phyloP scores from a whole-genome alignment of 2,113 vertebrate species.

The Lagopus muta region DNA sequence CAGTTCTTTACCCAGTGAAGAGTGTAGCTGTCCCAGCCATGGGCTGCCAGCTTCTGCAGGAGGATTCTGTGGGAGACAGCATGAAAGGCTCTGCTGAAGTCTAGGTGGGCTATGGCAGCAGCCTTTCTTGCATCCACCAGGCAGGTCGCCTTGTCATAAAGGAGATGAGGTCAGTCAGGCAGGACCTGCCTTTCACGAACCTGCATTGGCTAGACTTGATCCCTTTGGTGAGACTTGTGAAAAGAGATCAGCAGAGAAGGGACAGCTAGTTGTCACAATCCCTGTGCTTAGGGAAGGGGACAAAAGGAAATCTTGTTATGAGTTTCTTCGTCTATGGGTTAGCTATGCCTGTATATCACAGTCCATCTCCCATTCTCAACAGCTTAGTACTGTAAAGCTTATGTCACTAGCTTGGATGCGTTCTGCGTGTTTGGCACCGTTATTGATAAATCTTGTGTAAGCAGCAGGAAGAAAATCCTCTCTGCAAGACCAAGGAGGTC shows the following conservation, averaged over 20 bases:
- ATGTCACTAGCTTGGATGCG: background rate
- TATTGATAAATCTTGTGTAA: background rate
- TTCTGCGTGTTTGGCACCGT: background rate
- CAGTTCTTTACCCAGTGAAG: too few species aligned
- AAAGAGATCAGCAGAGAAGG: background rate
- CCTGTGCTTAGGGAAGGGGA: background rate
- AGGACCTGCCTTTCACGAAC: too few species aligned
- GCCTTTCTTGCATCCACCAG: too few species aligned
- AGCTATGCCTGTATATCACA: fast-evolving
- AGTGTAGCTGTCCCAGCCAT: too few species aligned
- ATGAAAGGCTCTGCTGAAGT: too few species aligned
- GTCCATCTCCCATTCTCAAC: background rate
- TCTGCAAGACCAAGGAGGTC: background rate
- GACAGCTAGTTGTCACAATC: background rate
- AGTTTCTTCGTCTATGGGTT: background rate
- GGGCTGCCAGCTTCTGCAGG: too few species aligned
- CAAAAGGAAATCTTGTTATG: background rate
- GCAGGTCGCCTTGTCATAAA: too few species aligned
- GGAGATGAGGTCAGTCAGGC: too few species aligned
- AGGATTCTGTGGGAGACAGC: too few species aligned
- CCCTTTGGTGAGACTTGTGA: background rate
- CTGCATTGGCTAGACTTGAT: too few species aligned
- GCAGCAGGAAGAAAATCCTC: background rate
- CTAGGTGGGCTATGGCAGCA: too few species aligned
- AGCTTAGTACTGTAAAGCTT: background rate